A percentile compares a stretch with the other conserved stretches of the same genome.
Conservation (phyloP, 2,888 invertebrate genomes). For the Meganola albula region DNA sequence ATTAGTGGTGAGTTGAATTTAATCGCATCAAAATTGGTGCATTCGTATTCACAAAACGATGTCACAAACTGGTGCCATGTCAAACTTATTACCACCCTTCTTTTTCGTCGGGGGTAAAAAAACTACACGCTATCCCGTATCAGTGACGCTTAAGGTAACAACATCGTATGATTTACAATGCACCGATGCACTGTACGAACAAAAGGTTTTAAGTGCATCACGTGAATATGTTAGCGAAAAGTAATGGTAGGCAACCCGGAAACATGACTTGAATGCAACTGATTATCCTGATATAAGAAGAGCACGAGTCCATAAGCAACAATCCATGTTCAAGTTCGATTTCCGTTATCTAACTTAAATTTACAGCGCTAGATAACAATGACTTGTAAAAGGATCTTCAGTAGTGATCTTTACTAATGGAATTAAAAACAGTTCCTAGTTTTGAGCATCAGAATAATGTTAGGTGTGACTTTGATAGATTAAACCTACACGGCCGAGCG, state of each 20-base stretch:
- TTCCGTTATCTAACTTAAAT: constrained; percentile 63
- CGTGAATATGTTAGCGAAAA: constrained; percentile 22
- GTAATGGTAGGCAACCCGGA: constrained; percentile 29
- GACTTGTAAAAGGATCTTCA: constrained; percentile 41
- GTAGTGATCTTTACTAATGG: constrained; percentile 59
- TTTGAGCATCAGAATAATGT: constrained; percentile 54
- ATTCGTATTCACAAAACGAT: too few relatives aligned
- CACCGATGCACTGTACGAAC: constrained; percentile 6
- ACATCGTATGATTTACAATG: constrained; percentile 1
- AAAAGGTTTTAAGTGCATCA: constrained; percentile 18
- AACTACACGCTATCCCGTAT: too few relatives aligned
- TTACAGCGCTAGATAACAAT: constrained; percentile 59
- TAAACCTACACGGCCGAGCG: constrained; percentile 38
- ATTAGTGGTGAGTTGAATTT: too few relatives aligned
- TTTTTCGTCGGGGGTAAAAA: too few relatives aligned
- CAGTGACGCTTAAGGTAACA: too few relatives aligned
- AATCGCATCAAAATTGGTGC: too few relatives aligned
- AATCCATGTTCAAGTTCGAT: constrained; percentile 52
- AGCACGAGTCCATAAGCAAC: constrained; percentile 55
- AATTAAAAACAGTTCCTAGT: constrained; percentile 61
- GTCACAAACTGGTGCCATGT: too few relatives aligned
- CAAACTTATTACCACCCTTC: too few relatives aligned
- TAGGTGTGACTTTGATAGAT: constrained; percentile 58
- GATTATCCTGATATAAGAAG: constrained; percentile 50
- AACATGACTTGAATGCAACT: constrained; percentile 37